Base-by-base conservation (phyloP, 2,888 invertebrate genomes). In the Mycogona germanica region DNA sequence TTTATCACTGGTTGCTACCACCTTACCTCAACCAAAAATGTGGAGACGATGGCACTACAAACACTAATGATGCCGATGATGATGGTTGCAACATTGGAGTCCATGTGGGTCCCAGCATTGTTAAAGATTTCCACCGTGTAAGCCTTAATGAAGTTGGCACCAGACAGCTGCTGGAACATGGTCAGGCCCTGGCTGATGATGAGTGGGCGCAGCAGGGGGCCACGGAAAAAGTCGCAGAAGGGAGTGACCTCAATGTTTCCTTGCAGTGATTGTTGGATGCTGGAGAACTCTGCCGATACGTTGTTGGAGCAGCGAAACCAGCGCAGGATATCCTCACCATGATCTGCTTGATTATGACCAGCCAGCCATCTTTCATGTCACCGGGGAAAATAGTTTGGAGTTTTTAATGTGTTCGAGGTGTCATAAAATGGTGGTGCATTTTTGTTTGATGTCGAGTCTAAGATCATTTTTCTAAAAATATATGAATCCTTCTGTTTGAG, bases 141-240 rank as follows among this genome's bases (percentile, higher is more conserved):
- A 68, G 88, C 85, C 59, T 88, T 82, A 5, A 88, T 82, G 0
- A 85, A 84, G 63, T 88, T 88, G 49, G 87, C 80, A 37, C 87
- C 87, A 57, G 83, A 80, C 26, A 92, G 72, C 69, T 96, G 96
- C 74, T 96, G 96, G 73, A 95, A 92, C 62, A 91, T 79, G 93
- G 95, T 95, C 51, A 96, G 75, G 0, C 87, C 85, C 28, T 93
- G 71, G 0, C 87, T 82, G 59, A 95, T 87, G 2, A 81, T 68
- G 38, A 95, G 70, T 0, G 93, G 87, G 62, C 82, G 83, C 48
- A 82, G 66, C 65, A 91, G 81, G 61, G 77, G 78, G 35, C 73
- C 76, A 40, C 74, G 73, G 62, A 84, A 76, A 14, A 92, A 71
- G 64, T 87, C 85, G 50, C 75, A 65, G 0, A n/a, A n/a, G n/a